A percentile compares a stretch with the other conserved stretches of the same genome.
phyloP scores from a whole-genome alignment of 1,140 invertebrate species.

The Thaumetopoea pityocampa region DNA sequence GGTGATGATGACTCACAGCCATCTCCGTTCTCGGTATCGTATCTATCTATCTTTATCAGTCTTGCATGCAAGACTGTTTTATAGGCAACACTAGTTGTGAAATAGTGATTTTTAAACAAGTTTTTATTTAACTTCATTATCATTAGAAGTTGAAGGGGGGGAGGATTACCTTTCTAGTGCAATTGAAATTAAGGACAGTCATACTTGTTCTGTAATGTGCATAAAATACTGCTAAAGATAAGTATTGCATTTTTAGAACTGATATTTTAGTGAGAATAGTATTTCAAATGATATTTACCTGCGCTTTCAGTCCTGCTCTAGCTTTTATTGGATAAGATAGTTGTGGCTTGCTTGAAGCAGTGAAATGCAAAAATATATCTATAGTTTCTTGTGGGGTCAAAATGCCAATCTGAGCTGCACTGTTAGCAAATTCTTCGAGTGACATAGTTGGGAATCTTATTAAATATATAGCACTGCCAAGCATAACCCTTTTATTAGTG shows the following conservation, averaged over 20 bases:
- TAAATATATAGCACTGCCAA: slow-evolving; percentile 88
- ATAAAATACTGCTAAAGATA: slow-evolving; percentile 2
- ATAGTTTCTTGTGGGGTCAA: slow-evolving; percentile 93
- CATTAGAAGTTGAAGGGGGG: slow-evolving; percentile 6
- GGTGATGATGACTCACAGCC: too few species aligned
- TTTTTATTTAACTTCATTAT: slow-evolving; percentile 7
- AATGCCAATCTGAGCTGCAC: slow-evolving; percentile 91
- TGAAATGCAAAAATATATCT: slow-evolving; percentile 94
- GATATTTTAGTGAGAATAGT: background rate
- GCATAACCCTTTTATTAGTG: slow-evolving; percentile 82
- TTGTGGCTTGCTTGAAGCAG: slow-evolving; percentile 87
- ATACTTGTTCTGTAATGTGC: too few species aligned
- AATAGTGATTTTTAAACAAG: too few species aligned
- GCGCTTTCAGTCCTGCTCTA: slow-evolving; percentile 90
- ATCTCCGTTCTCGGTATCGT: too few species aligned
- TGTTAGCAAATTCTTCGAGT: slow-evolving; percentile 93
- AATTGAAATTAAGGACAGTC: too few species aligned
- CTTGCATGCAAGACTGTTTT: too few species aligned
- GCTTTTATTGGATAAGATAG: slow-evolving; percentile 88
- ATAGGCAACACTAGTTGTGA: too few species aligned
- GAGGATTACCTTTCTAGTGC: too few species aligned
- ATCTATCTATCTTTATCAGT: too few species aligned
- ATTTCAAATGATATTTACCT: slow-evolving; percentile 75
- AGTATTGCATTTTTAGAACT: background rate
- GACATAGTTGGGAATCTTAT: slow-evolving; percentile 94